These are phyloP conservation scores for silkworm (Bombyx mori) DNA, from an alignment of 1,140 invertebrate species.

Conservation along the genomic window ASM3026992v2 NC_085124.1:12689501-12690000, in stretches of 20 bases:
- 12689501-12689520: too few relatives aligned
- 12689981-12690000: conserved; percentile 21
- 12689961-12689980: conserved; percentile 33
- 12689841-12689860: not conserved
- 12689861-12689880: conserved; percentile 12
- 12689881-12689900: conserved; percentile 38
- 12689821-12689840: conserved; percentile 5
- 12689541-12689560: too few relatives aligned
- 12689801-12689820: not conserved
- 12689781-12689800: not conserved
- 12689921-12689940: conserved; percentile 50
- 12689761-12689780: too few relatives aligned
- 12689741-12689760: too few relatives aligned
- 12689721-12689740: conserved; percentile 23
- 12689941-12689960: conserved; percentile 67
- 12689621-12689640: too few relatives aligned
- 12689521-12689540: too few relatives aligned
- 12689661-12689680: conserved; percentile 12
- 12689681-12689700: conserved; percentile 23
- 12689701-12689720: conserved; percentile 26
- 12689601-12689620: too few relatives aligned
- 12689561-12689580: too few relatives aligned
- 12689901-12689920: conserved; percentile 48
- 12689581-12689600: not conserved
- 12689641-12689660: conserved; percentile 6